A percentile compares a stretch with the other conserved stretches of the same genome.
Conservation (phyloP, 2,113 vertebrate species). For the Struthio camelus region DNA sequence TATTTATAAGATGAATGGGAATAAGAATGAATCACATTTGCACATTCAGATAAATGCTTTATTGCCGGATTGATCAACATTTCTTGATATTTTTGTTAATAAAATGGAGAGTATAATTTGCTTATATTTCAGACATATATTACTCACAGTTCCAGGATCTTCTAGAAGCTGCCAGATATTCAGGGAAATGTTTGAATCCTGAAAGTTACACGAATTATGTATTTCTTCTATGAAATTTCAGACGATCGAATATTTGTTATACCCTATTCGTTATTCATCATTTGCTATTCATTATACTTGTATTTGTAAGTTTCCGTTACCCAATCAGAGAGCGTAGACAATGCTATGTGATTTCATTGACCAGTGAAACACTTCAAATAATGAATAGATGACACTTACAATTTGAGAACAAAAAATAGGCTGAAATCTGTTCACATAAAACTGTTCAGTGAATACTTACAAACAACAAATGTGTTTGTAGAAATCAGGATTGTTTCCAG, state of each 20-base stretch:
- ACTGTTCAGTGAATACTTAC: conserved; percentile 58
- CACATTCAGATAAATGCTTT: not conserved
- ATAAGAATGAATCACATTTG: not conserved
- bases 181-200: conserved; percentile 7
- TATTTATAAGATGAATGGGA: not conserved
- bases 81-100: not conserved
- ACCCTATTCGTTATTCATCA: conserved; percentile 60
- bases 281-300: conserved; percentile 54
- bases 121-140: not conserved
- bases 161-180: conserved; percentile 23
- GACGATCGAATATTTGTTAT: conserved; percentile 37
- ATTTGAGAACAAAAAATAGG: conserved; percentile 47
- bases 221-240: conserved; percentile 47
- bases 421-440: conserved; percentile 59
- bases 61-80: not conserved
- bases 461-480: conserved; percentile 57
- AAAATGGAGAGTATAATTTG: not conserved
- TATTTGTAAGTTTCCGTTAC: conserved; percentile 53
- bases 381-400: conserved; percentile 47
- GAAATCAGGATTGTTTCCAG: conserved; percentile 62
- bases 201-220: conserved; percentile 56
- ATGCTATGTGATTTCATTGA: conserved; percentile 61
- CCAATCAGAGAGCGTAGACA: conserved; percentile 48
- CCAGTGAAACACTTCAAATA: conserved; percentile 64
- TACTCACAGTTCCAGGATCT: not conserved